These are phyloP conservation scores for Paramisgurnus dabryanus DNA, from an alignment of 2,113 vertebrate genomes.

Conservation along the genomic window DNA sequence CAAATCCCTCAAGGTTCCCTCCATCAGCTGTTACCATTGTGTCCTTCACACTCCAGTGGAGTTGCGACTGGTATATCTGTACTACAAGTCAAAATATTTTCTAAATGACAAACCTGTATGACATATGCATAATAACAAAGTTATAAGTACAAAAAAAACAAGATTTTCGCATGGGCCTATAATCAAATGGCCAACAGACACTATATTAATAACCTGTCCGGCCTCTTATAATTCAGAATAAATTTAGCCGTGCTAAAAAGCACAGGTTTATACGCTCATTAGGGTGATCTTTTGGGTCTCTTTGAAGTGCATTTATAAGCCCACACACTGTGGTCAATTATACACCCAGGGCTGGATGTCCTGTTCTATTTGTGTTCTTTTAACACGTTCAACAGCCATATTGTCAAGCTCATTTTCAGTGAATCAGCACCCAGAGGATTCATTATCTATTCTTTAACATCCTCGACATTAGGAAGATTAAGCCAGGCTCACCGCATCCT, in stretches of 20 bases:
- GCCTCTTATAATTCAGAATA: slow-evolving; percentile 11
- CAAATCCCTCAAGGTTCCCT: no score
- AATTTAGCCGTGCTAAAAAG: slow-evolving; percentile 26
- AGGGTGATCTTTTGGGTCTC: slow-evolving; percentile 36
- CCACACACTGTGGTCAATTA: slow-evolving; percentile 16
- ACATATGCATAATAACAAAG: neutral
- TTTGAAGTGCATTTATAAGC: slow-evolving; percentile 15
- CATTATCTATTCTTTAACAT: slow-evolving; percentile 72
- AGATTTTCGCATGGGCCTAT: neutral
- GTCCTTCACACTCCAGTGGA: no score
- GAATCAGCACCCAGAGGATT: slow-evolving; percentile 65
- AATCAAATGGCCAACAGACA: slow-evolving; percentile 21
- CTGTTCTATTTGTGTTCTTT: slow-evolving; percentile 35
- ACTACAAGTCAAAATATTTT: no score
- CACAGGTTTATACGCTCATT: slow-evolving; percentile 21
- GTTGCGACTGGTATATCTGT: no score
- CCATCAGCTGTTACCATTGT: no score
- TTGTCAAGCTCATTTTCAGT: slow-evolving; percentile 68
- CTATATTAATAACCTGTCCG: slow-evolving; percentile 27
- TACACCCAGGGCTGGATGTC: slow-evolving; percentile 6
- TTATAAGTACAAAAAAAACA: neutral
- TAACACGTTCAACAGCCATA: slow-evolving; percentile 9
- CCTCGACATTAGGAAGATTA: slow-evolving; percentile 65
- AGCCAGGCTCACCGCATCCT: slow-evolving; percentile 56
- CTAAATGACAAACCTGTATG: no score